Evolutionary conservation across 1,140 invertebrate genomes (phyloP).

Genomic region (Meteorus sp.): DNA sequence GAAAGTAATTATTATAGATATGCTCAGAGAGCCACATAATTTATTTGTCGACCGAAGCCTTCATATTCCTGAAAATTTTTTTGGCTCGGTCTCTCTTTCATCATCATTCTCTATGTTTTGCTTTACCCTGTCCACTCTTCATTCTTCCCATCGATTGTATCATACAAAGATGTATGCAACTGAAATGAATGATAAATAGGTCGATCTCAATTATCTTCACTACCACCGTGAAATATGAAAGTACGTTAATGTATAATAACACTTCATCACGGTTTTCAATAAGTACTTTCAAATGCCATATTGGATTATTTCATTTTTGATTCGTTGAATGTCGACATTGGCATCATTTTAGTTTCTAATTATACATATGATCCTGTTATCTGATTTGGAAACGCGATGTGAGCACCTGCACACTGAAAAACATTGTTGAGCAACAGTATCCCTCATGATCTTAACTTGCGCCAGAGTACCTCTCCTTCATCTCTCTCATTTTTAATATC

Average conservation of each 20-base stretch:
- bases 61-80: slow-evolving; percentile 3
- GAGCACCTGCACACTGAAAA: background rate
- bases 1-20: slow-evolving; percentile 35
- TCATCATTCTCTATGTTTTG: no score
- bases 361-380: slow-evolving; percentile 11
- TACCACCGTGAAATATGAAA: no score
- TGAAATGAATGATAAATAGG: slow-evolving; percentile 2
- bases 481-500: no score
- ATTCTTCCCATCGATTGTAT: background rate
- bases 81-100: no score
- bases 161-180: background rate
- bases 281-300: background rate
- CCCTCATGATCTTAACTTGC: background rate
- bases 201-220: background rate
- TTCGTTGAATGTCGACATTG: background rate
- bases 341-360: background rate
- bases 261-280: no score
- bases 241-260: no score
- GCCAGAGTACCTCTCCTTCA: no score
- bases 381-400: slow-evolving; percentile 18
- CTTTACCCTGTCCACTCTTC: background rate
- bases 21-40: slow-evolving; percentile 16
- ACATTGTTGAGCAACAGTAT: slow-evolving; percentile 2
- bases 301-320: background rate
- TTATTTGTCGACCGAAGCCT: slow-evolving; percentile 9